Percentiles rank a stretch among this genome's conserved stretches.
phyloP scores from a whole-genome alignment of 1,140 invertebrate genomes.

The Potamilus streckersoni region DNA sequence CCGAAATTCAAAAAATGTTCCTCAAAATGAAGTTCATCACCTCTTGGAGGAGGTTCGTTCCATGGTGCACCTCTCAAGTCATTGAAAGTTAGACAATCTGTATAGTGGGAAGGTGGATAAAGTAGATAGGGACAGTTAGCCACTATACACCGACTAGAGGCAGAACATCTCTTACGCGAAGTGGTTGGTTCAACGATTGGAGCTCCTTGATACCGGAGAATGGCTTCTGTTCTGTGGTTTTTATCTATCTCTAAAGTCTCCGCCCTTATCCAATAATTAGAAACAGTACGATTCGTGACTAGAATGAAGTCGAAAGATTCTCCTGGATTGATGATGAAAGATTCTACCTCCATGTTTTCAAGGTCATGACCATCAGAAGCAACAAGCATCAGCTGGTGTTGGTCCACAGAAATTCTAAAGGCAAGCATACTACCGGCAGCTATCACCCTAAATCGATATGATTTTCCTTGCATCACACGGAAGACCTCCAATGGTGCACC shows the following conservation, averaged over 20 bases:
- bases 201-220: conserved; percentile 83
- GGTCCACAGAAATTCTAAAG: conserved; percentile 79
- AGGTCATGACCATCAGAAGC: conserved; percentile 85
- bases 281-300: conserved; percentile 77
- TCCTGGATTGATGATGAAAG: conserved; percentile 69
- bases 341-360: conserved; percentile 74
- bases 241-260: conserved; percentile 37
- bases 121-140: conserved; percentile 54
- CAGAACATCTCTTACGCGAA: conserved; percentile 54
- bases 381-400: conserved; percentile 83
- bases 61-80: conserved; percentile 28
- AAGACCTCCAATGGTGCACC: conserved; percentile 49
- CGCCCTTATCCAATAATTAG: conserved; percentile 87
- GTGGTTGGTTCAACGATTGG: conserved; percentile 69
- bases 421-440: conserved; percentile 47
- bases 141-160: conserved; percentile 36
- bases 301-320: conserved; percentile 90
- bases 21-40: conserved; percentile 24
- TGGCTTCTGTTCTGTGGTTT: conserved; percentile 68
- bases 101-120: too few relatives aligned
- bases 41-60: conserved; percentile 30
- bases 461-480: conserved; percentile 33
- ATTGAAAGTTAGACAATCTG: conserved; percentile 40
- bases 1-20: conserved; percentile 60
- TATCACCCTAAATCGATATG: conserved; percentile 59